These are phyloP conservation scores for Eubucco bourcierii DNA, from an alignment of 2,113 vertebrate species.

Conservation along the genomic window DNA sequence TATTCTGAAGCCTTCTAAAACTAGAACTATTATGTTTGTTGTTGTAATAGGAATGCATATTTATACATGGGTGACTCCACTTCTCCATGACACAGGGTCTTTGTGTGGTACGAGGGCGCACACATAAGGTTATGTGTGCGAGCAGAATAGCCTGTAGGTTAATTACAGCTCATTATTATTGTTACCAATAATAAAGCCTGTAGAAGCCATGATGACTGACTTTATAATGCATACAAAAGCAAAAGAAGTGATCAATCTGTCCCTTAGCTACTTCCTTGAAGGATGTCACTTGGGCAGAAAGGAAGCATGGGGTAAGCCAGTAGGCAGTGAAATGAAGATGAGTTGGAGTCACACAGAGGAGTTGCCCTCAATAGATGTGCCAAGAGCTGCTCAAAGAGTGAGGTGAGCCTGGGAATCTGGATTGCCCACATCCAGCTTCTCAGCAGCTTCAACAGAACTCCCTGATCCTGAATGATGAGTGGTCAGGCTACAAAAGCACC, in stretches of 20 bases:
- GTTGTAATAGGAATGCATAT: neutral
- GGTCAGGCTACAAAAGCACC: neutral
- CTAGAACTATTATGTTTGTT: neutral
- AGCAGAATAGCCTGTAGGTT: neutral
- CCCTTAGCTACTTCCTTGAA: neutral
- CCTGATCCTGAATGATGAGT: fast-evolving
- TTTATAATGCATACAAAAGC: conserved; percentile 32
- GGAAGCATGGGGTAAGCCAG: neutral
- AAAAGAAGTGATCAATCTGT: conserved; percentile 37
- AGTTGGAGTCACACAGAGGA: neutral
- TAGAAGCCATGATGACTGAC: neutral
- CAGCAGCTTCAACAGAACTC: neutral
- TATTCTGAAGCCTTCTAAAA: neutral
- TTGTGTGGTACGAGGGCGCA: neutral
- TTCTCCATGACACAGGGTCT: neutral
- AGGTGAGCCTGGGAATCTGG: neutral
- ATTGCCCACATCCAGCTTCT: neutral
- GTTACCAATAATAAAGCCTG: conserved; percentile 2
- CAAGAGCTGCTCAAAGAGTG: fast-evolving
- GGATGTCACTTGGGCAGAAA: neutral
- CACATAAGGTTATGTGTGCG: neutral
- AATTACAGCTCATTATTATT: conserved; percentile 33
- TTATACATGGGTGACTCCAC: neutral
- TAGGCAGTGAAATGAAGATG: neutral
- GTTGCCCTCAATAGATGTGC: neutral